Percentiles rank a stretch among this genome's conserved stretches.
Evolutionary conservation across 1,140 invertebrate genomes (phyloP).

Genomic region (Mylabris phalerata): DNA sequence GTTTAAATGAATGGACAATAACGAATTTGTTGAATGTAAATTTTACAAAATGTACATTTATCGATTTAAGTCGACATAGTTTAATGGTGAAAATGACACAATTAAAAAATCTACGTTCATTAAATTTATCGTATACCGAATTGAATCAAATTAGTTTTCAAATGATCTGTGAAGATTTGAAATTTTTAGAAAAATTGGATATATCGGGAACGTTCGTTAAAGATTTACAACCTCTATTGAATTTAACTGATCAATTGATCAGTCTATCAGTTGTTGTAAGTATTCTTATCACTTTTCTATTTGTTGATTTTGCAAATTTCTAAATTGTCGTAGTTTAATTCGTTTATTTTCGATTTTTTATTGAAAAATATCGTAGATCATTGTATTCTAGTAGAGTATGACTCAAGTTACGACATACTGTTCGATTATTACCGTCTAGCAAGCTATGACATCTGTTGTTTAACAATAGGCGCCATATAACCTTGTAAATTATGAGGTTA

Average conservation of each 20-base stretch:
- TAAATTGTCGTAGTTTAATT: too few species aligned
- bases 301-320: slow-evolving; percentile 4
- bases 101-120: slow-evolving; percentile 53
- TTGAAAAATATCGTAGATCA: too few species aligned
- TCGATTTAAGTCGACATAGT: slow-evolving; percentile 47
- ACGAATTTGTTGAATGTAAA: slow-evolving; percentile 60
- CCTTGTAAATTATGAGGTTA: too few species aligned
- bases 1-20: slow-evolving; percentile 66
- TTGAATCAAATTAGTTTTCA: slow-evolving; percentile 63
- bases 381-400: too few species aligned
- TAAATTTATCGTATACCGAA: slow-evolving; percentile 69
- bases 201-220: slow-evolving; percentile 64
- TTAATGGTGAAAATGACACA: slow-evolving; percentile 48
- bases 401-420: too few species aligned
- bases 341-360: too few species aligned
- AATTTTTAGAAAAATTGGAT: slow-evolving; percentile 58
- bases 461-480: too few species aligned
- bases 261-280: slow-evolving; percentile 28
- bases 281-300: neutral
- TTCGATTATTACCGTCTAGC: too few species aligned
- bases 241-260: slow-evolving; percentile 9
- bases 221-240: slow-evolving; percentile 55
- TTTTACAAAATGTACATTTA: slow-evolving; percentile 60
- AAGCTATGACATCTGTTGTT: too few species aligned
- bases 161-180: slow-evolving; percentile 64